Evolutionary conservation across 2,113 vertebrate species (phyloP).

Genomic region (Dunckerocampus dactyliophorus): DNA sequence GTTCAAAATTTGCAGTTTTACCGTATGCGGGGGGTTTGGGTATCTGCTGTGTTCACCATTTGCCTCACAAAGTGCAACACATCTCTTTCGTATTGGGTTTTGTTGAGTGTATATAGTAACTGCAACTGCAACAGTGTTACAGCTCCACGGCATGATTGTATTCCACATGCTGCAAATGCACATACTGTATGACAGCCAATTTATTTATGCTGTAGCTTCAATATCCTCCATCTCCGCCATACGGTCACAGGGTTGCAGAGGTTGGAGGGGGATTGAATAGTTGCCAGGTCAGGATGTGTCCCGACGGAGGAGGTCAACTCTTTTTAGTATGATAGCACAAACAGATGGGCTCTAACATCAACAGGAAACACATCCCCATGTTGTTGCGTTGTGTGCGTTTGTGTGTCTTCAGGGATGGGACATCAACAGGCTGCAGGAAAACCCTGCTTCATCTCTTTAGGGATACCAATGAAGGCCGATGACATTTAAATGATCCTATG

Average conservation of each 20-base stretch:
- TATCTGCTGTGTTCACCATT: too few species aligned
- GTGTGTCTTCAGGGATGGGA: slow-evolving; percentile 47
- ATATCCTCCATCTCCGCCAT: background rate
- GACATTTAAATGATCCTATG: slow-evolving; percentile 32
- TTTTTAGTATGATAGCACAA: slow-evolving; percentile 29
- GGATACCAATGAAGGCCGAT: slow-evolving; percentile 13
- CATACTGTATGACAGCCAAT: slow-evolving; percentile 8
- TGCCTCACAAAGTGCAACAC: too few species aligned
- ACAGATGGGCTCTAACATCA: slow-evolving; percentile 56
- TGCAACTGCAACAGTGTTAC: too few species aligned
- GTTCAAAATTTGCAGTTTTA: too few species aligned
- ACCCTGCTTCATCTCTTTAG: slow-evolving; percentile 18
- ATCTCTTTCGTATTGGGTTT: too few species aligned
- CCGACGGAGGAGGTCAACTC: slow-evolving; percentile 5
- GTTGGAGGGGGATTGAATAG: slow-evolving; percentile 17
- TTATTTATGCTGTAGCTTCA: background rate
- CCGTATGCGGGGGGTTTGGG: too few species aligned
- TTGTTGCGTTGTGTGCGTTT: slow-evolving; percentile 21
- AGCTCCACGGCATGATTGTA: too few species aligned
- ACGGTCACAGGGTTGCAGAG: background rate
- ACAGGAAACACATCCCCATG: slow-evolving; percentile 50
- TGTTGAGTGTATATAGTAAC: too few species aligned
- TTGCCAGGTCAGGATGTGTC: slow-evolving; percentile 35
- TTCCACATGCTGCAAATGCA: slow-evolving; percentile 12
- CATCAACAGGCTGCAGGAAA: slow-evolving; percentile 50